Evolutionary conservation across 2,113 vertebrate species (phyloP).

Genomic region (Scatophagus argus): DNA sequence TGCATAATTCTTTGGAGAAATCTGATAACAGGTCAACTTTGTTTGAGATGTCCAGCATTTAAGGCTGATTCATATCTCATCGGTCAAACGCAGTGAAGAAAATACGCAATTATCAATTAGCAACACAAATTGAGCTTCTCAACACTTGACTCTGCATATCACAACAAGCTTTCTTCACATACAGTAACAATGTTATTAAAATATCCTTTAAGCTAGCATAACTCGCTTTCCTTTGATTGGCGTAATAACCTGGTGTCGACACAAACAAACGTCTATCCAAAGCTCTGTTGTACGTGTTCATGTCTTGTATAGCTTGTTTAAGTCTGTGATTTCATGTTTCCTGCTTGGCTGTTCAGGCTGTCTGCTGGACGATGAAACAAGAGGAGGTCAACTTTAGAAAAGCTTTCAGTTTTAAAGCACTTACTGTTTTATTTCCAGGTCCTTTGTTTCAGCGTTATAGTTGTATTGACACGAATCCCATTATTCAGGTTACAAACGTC

Average conservation of each 20-base stretch:
- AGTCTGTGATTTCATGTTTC: not conserved
- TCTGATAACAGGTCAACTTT: not conserved
- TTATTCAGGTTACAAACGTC: not conserved
- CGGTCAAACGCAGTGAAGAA: too few species aligned
- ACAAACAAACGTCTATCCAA: not conserved
- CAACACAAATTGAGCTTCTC: too few species aligned
- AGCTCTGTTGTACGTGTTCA: not conserved
- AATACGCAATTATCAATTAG: not conserved
- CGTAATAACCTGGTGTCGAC: not conserved
- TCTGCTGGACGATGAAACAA: not conserved
- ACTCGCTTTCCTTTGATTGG: not conserved
- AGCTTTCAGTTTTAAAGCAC: not conserved
- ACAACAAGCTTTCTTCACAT: too few species aligned
- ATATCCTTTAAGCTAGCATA: not conserved
- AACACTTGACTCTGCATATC: too few species aligned
- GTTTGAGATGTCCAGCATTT: not conserved
- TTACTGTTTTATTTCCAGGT: constrained; percentile 36
- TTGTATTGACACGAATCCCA: not conserved
- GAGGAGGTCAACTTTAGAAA: not conserved
- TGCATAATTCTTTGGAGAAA: not conserved
- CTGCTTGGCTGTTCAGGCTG: not conserved
- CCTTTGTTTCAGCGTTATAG: constrained; percentile 12
- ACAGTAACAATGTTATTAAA: not conserved
- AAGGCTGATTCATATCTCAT: not conserved
- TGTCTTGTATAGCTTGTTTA: not conserved